Percentiles rank a stretch among this genome's conserved stretches.
Conservation (phyloP, 2,888 invertebrate genomes). For the Mactromeris polynyma region DNA sequence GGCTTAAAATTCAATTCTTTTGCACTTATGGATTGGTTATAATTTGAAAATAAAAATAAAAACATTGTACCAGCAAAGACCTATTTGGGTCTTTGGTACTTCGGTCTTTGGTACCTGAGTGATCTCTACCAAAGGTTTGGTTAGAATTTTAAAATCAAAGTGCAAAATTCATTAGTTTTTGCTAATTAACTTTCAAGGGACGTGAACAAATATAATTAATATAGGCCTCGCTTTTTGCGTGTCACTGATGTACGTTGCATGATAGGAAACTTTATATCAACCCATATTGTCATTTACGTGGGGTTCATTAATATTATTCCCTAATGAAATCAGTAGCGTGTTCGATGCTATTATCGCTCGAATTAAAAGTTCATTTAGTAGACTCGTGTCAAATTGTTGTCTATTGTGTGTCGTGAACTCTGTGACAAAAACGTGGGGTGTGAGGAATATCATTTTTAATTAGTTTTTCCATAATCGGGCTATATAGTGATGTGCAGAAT, state of each 20-base stretch:
- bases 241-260: not conserved
- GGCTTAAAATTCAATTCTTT: no score
- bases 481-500: no score
- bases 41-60: no score
- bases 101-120: no score
- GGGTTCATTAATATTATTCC: not conserved
- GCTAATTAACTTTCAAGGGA: no score
- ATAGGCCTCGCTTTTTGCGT: not conserved
- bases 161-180: no score
- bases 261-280: not conserved
- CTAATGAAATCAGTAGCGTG: not conserved
- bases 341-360: not conserved
- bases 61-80: no score
- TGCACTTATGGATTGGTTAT: no score
- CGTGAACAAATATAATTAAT: no score
- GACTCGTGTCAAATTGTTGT: not conserved
- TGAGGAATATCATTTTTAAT: not conserved
- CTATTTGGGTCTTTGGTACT: no score
- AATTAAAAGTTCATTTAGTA: not conserved
- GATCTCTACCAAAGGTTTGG: no score
- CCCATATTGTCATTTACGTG: not conserved
- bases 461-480: not conserved
- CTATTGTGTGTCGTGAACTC: not conserved
- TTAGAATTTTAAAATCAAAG: no score
- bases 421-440: not conserved